Conservation (phyloP, 2,888 invertebrate species). For the Mythimna pallens region DNA sequence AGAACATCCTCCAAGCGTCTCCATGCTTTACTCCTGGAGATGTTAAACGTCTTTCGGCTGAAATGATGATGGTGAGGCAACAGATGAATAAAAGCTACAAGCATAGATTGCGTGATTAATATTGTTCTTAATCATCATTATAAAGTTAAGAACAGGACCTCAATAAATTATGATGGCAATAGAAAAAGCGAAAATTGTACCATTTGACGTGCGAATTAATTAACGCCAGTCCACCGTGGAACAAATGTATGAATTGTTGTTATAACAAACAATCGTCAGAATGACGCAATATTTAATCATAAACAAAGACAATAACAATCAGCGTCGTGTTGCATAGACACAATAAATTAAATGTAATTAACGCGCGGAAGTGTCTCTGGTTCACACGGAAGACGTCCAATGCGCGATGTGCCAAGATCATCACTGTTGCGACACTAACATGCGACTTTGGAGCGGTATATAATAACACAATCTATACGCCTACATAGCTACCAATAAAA, state of each 20-base stretch:
- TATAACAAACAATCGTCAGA: constrained; percentile 11
- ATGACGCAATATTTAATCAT: constrained; percentile 18
- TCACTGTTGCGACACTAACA: constrained; percentile 16
- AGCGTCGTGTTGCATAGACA: constrained; percentile 18
- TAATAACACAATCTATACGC: background rate
- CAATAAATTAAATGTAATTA: constrained; percentile 28
- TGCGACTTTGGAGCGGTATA: background rate
- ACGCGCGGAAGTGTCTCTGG: constrained; percentile 34
- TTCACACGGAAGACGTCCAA: constrained; percentile 48
- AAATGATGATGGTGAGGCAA: too few species aligned
- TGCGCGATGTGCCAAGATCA: constrained; percentile 9
- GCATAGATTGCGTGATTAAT: background rate
- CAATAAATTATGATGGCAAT: background rate
- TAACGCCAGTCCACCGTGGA: background rate
- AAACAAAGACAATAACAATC: constrained; percentile 16
- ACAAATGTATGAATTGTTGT: background rate
- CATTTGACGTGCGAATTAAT: background rate
- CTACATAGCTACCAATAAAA: background rate
- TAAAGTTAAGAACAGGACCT: background rate
- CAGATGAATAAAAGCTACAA: too few species aligned
- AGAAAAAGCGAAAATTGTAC: too few species aligned
- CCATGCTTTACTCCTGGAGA: too few species aligned
- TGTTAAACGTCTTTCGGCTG: too few species aligned
- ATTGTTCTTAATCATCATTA: too few species aligned
- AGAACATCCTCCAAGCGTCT: too few species aligned